phyloP scores from a whole-genome alignment of 2,797 vertebrate species.

The Gymnopithys bicolor region DNA sequence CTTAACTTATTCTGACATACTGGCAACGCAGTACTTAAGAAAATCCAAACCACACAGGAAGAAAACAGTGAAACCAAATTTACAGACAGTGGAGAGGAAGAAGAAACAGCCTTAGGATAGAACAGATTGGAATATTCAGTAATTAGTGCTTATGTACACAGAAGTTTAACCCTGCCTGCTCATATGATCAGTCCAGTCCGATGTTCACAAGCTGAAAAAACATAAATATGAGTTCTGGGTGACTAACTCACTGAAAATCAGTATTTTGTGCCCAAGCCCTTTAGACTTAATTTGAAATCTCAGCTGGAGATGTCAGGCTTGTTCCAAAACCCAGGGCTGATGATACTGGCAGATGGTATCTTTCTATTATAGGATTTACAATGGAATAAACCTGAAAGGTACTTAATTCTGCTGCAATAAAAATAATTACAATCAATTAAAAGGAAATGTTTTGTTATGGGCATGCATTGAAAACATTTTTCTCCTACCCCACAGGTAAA shows the following conservation, averaged over 20 bases:
- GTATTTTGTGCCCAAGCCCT: neutral
- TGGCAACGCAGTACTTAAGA: neutral
- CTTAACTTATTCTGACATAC: fast-evolving
- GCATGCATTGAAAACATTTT: neutral
- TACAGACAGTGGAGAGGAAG: fast-evolving
- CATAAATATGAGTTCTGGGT: fast-evolving
- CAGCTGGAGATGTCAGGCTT: neutral
- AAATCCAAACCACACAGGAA: neutral
- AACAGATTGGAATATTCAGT: neutral
- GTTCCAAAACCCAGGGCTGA: neutral
- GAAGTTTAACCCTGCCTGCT: neutral
- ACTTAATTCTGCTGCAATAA: neutral
- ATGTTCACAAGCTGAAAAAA: neutral
- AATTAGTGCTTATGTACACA: neutral
- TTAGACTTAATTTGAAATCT: neutral
- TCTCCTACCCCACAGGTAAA: neutral
- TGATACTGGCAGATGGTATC: neutral
- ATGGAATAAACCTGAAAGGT: neutral
- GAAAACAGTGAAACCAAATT: neutral
- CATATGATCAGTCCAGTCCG: neutral
- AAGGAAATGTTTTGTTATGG: neutral
- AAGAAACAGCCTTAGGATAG: neutral
- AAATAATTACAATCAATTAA: neutral
- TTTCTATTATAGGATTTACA: neutral
- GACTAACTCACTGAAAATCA: neutral